Evolutionary conservation across 1,140 invertebrate genomes (phyloP), one percentile per base, ranked within the genome.

Genomic region (Drosophila ercepeae): DNA sequence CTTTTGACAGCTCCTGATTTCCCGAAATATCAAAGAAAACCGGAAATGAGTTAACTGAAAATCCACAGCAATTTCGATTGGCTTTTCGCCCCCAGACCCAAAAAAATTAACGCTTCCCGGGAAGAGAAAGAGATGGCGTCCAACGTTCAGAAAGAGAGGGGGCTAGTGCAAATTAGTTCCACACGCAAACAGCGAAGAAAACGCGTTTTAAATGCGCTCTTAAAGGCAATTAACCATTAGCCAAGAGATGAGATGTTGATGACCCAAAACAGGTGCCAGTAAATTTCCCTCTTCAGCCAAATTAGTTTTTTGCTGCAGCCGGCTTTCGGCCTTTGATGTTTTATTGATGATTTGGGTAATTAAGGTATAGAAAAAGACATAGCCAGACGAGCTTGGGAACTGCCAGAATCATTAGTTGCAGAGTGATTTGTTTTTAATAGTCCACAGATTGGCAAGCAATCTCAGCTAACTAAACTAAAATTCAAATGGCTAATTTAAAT

Each of bases 161-260:
- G 36, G 49, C 27, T 45, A 39, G 14, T 14, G 29, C 23, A 73
- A 78, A 72, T 84, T 84, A 75, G 45, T 34, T 44, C 59, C 46
- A 68, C 51, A 69, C 46, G 57, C 54, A 81, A 39, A 29, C 48
- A 48, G 64, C 60, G 9, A 9, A 11, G 29, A 32, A 77, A 84
- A 84, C 76, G 76, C 79, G 59, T 81, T 81, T 81, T 86, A 84
- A 86, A 86, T 81, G 76, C 72, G 59, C 82, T 84, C 67, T 50
- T 76, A 65, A 73, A 86, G 67, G 69, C 58, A 81, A 79, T 79
- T 68, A 76, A 29, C 50, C 23, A 45, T 51, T 48, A 29, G 34
- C 19, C 42, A 23, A 46, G 32, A 14, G 27, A 36, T 60, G 19
- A 19, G 48, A 53, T 72, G 65, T 72, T 75, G 78, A 81, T 72